These are phyloP conservation scores for Alouatta palliata DNA, from an alignment of 2,113 vertebrate genomes.

Conservation along the genomic window DNA sequence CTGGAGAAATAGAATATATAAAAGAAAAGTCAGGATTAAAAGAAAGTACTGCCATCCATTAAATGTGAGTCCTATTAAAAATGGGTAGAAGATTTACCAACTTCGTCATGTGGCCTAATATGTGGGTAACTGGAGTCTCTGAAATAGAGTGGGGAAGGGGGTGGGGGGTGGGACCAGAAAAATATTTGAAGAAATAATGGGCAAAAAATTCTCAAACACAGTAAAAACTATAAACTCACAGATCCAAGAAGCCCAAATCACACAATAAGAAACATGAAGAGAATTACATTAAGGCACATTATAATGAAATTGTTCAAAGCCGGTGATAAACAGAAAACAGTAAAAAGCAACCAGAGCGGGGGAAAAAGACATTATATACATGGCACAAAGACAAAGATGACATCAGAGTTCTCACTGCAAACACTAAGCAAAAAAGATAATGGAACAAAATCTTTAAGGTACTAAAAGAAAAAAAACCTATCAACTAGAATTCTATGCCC, in stretches of 20 bases:
- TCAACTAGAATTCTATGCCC: not conserved
- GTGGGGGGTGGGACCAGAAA: not conserved
- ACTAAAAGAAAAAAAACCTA: not conserved
- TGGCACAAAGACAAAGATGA: not conserved
- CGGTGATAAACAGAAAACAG: not conserved
- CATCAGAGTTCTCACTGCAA: not conserved
- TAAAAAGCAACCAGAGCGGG: not conserved
- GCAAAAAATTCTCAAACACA: not conserved
- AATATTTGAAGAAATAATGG: not conserved
- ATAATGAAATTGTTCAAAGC: not conserved
- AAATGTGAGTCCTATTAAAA: too few species aligned
- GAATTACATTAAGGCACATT: not conserved
- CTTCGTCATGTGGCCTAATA: not conserved
- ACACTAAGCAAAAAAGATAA: not conserved
- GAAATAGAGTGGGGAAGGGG: not conserved
- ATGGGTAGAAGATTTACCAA: not conserved
- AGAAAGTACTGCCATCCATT: not conserved
- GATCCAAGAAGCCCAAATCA: not conserved
- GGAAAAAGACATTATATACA: not conserved
- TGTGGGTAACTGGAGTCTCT: not conserved
- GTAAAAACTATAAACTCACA: not conserved
- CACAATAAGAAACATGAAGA: not conserved
- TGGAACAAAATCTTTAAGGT: not conserved
- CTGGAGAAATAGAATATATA: not conserved
- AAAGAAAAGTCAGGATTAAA: not conserved